Evolutionary conservation across 2,113 vertebrate species (phyloP).

Genomic region (human): GRCh38 chr12:25918501-25919000

Average conservation of each 20-base stretch:
- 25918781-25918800: neutral
- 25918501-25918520: neutral
- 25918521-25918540: neutral
- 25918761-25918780: neutral
- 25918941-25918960: neutral
- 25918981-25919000: neutral
- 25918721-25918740: neutral
- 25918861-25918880: neutral
- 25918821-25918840: slow-evolving; percentile 3
- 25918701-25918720: neutral
- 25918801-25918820: neutral
- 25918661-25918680: neutral
- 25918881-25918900: neutral
- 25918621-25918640: neutral
- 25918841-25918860: neutral
- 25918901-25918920: neutral
- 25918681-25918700: neutral
- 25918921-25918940: neutral
- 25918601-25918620: neutral
- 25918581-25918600: neutral
- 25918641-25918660: neutral
- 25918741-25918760: neutral
- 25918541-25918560: neutral
- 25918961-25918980: neutral
- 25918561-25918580: neutral